Conservation (phyloP, 2,888 invertebrate species). For the Halictus ligatus region DNA sequence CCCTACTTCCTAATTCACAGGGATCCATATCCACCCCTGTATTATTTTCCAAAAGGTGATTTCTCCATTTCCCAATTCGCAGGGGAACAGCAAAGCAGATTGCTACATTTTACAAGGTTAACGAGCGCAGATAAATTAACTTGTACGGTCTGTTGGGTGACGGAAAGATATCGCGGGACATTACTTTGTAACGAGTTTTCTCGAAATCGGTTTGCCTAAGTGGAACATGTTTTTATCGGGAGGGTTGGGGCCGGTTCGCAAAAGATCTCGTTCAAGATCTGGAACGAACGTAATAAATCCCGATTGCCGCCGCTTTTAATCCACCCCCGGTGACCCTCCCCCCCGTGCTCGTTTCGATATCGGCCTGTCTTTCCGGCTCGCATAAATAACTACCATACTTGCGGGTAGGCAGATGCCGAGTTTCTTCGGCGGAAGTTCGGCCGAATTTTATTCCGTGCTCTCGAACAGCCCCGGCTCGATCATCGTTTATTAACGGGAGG, state of each 20-base stretch:
- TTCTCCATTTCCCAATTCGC: too few relatives aligned
- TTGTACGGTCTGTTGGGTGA: neutral
- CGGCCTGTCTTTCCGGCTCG: neutral
- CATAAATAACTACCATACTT: neutral
- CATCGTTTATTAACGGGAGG: neutral
- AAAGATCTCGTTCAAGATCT: neutral
- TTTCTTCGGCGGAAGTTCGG: neutral
- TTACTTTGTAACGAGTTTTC: neutral
- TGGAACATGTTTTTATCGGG: neutral
- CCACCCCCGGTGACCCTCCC: slow-evolving; percentile 9
- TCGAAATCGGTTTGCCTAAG: neutral
- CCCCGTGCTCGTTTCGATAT: slow-evolving; percentile 11
- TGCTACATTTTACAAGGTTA: neutral
- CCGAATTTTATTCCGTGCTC: neutral
- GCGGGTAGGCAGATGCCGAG: neutral
- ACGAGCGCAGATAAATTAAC: neutral
- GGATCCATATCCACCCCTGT: too few relatives aligned
- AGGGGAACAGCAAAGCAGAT: too few relatives aligned
- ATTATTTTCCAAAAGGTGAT: too few relatives aligned
- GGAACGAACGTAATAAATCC: slow-evolving; percentile 22
- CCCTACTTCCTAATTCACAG: too few relatives aligned
- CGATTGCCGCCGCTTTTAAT: slow-evolving; percentile 22
- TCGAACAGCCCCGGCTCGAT: neutral
- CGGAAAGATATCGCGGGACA: neutral
- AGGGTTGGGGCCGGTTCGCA: neutral